These are phyloP conservation scores for Empis stercorea DNA, from an alignment of 2,888 invertebrate species.

Conservation along the genomic window DNA sequence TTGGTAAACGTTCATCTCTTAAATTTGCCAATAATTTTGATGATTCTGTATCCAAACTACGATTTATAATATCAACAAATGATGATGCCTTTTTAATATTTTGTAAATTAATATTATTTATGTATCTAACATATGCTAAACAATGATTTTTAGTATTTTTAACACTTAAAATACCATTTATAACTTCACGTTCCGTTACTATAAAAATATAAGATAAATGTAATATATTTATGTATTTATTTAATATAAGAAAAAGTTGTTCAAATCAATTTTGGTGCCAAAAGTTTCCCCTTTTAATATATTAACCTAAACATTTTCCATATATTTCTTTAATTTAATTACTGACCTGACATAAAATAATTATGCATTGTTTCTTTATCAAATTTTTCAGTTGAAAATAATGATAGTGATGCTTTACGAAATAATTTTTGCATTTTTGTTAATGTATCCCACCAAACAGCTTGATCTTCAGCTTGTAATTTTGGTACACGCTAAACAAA, in stretches of 20 bases:
- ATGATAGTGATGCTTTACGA: constrained; percentile 78
- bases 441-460: constrained; percentile 95
- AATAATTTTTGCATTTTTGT: constrained; percentile 90
- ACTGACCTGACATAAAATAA: constrained; percentile 93
- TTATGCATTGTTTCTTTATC: constrained; percentile 91
- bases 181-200: constrained; percentile 97
- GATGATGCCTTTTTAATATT: constrained; percentile 88
- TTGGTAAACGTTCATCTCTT: constrained; percentile 77
- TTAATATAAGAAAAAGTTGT: not conserved
- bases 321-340: not conserved
- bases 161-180: constrained; percentile 85
- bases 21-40: constrained; percentile 77
- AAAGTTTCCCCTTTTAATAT: not conserved
- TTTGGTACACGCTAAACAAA: constrained; percentile 69
- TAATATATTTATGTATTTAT: too few species aligned
- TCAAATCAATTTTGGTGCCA: too few species aligned
- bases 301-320: too few species aligned
- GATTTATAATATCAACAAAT: constrained; percentile 87
- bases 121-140: constrained; percentile 85
- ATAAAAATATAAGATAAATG: constrained; percentile 16
- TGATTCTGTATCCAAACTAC: constrained; percentile 87
- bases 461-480: constrained; percentile 91
- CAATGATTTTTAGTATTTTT: constrained; percentile 93
- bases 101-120: constrained; percentile 93
- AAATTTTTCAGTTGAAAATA: constrained; percentile 71